Percentiles rank a stretch among this genome's conserved stretches.
phyloP scores from a whole-genome alignment of 2,888 invertebrate species.

The Epicampocera succincta region DNA sequence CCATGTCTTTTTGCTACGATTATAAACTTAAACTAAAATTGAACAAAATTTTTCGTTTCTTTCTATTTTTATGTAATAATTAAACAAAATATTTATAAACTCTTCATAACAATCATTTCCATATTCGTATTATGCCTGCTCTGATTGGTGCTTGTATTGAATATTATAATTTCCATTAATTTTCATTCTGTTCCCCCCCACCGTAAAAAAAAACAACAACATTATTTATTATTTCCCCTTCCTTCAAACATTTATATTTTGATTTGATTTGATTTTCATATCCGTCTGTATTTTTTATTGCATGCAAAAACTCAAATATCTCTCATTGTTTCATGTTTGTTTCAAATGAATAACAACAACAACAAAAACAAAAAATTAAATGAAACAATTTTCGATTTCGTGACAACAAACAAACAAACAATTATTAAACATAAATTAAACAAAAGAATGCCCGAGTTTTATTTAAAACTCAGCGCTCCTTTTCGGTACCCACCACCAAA shows the following conservation, averaged over 20 bases:
- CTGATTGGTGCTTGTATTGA: slow-evolving; percentile 79
- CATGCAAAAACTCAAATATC: slow-evolving; percentile 51
- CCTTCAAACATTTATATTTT: slow-evolving; percentile 25
- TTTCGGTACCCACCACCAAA: slow-evolving; percentile 95
- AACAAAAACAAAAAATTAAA: slow-evolving; percentile 39
- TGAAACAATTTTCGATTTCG: slow-evolving; percentile 23
- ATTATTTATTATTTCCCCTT: slow-evolving; percentile 26
- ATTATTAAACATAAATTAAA: slow-evolving; percentile 65
- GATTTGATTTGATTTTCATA: slow-evolving; percentile 8
- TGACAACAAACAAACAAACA: slow-evolving; percentile 28
- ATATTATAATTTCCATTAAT: not conserved
- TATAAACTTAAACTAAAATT: slow-evolving; percentile 66
- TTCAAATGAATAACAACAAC: slow-evolving; percentile 31
- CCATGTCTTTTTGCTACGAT: slow-evolving; percentile 36
- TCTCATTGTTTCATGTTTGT: slow-evolving; percentile 65
- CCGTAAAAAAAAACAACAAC: not conserved
- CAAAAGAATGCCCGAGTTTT: slow-evolving; percentile 87
- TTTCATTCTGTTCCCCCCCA: slow-evolving; percentile 13
- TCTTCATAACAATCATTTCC: slow-evolving; percentile 45
- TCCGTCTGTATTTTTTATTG: slow-evolving; percentile 57
- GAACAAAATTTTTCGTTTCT: slow-evolving; percentile 76
- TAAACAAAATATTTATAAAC: slow-evolving; percentile 48
- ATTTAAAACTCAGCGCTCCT: slow-evolving; percentile 95
- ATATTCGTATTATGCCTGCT: slow-evolving; percentile 76
- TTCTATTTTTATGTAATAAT: slow-evolving; percentile 74